Evolutionary conservation across 2,113 vertebrate species (phyloP).

Genomic region (Lagenorhynchus albirostris): DNA sequence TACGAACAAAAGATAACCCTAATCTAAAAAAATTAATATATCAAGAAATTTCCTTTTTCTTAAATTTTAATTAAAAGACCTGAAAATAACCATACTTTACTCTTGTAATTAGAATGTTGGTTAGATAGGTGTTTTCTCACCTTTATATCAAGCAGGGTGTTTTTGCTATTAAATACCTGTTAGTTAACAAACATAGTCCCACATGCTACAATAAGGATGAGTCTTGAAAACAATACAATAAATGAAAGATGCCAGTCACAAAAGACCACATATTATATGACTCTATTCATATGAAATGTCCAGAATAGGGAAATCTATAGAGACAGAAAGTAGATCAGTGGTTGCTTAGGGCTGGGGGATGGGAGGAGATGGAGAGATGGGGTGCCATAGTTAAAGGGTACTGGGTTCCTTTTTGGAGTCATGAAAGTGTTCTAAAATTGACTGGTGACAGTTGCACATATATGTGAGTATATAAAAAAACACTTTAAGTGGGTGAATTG

Average conservation of each 20-base stretch:
- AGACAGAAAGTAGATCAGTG: neutral
- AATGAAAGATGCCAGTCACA: neutral
- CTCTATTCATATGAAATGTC: neutral
- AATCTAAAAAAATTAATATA: neutral
- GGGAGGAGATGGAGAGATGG: neutral
- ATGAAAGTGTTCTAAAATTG: neutral
- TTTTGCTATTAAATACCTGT: constrained; percentile 1
- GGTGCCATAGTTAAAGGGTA: neutral
- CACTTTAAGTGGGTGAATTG: neutral
- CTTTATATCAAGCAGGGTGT: neutral
- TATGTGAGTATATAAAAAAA: neutral
- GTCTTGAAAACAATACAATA: neutral
- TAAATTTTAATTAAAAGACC: neutral
- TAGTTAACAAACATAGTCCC: neutral
- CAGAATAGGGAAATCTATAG: neutral
- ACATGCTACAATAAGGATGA: neutral
- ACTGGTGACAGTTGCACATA: neutral
- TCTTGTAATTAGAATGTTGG: neutral
- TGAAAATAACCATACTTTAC: neutral
- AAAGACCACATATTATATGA: neutral
- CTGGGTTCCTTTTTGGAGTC: neutral
- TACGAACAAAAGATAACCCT: neutral
- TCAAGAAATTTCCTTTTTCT: neutral
- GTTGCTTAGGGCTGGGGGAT: neutral
- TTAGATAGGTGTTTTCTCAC: neutral